A percentile compares a stretch with the other conserved stretches of the same genome.
Evolutionary conservation across 2,797 vertebrate genomes (phyloP).

Genomic region (Anomalospiza imberbis): DNA sequence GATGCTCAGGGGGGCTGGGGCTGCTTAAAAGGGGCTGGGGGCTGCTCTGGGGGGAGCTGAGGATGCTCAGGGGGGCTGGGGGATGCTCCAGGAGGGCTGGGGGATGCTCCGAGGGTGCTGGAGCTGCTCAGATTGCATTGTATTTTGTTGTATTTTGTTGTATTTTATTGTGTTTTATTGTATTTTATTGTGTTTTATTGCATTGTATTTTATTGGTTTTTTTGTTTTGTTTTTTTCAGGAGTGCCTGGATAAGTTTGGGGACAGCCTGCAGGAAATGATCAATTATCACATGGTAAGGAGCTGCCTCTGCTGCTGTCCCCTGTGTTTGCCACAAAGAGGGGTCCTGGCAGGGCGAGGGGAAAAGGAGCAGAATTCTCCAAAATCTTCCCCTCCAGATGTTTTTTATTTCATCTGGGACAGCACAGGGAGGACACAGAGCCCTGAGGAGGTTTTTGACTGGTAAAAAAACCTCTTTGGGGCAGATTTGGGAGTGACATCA

Average conservation of each 20-base stretch:
- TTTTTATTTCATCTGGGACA: background rate
- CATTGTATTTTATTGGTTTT: no score
- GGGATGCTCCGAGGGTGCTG: no score
- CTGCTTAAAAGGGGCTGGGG: no score
- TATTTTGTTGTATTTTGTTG: no score
- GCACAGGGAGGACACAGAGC: background rate
- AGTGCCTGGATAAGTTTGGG: slow-evolving; percentile 92
- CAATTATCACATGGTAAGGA: slow-evolving; percentile 93
- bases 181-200: no score
- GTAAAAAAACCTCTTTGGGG: no score
- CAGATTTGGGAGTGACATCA: no score
- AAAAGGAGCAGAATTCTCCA: background rate
- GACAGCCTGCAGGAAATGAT: slow-evolving; percentile 96
- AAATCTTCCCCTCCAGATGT: background rate
- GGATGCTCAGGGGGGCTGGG: no score
- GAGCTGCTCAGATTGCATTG: no score
- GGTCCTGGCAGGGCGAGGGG: background rate
- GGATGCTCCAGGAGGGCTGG: no score
- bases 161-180: background rate
- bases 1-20: no score
- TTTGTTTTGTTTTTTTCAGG: slow-evolving; percentile 72
- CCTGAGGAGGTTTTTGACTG: background rate
- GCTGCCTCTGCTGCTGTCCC: background rate
- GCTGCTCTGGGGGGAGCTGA: no score
- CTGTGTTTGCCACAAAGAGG: background rate